Base-by-base conservation (phyloP, 2,797 vertebrate species). In the Fringilla coelebs region DNA sequence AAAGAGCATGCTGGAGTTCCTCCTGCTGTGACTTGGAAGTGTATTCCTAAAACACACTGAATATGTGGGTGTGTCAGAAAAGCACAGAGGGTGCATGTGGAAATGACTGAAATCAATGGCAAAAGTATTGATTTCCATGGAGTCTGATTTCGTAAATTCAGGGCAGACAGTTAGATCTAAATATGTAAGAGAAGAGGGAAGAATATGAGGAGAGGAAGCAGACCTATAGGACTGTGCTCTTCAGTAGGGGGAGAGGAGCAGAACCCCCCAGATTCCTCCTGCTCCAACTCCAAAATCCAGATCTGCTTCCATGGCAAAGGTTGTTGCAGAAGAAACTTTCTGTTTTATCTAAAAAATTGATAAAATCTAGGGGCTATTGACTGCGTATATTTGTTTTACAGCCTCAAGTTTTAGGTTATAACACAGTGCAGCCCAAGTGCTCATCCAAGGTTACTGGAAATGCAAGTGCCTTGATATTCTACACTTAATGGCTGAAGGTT, bases 131-230 rank as follows among this genome's bases (percentile, higher is more conserved):
- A 60, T 55, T 91, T 74, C 19, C 20, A 15, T 13, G 21, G 12
- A 40, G 14, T 68, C 17, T 65, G 38, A 46, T 68, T 83, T 79
- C 2, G 2, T 19, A 49, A 49, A 52, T 38, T 49, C 49, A 46
- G 36, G 40, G 14, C n/a, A 82, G 20, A 34, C 4, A 48, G 11
- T 31, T 67, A 68, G 40, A 5, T 20, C 10, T 74, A 41, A 89
- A 48, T 11, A 21, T 8, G 21, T 7, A 22, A 60, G n/a, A 76
- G 10, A 38, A 68, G 17, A 55, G 4, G 19, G 16, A 66, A 62
- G 49, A 60, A 43, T 22, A 78, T 1, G 0, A 6, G 13, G 2
- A 65, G 26, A 48, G 36, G 17, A 79, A 61, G 7, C 0, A 0
- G 25, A 62, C 25, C n/a, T n/a, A 8, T 1, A 38, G 6, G 21